Percentiles rank a stretch among this genome's conserved stretches.
Conservation (phyloP, 2,888 invertebrate genomes). For the Cryptus viduatorius region DNA sequence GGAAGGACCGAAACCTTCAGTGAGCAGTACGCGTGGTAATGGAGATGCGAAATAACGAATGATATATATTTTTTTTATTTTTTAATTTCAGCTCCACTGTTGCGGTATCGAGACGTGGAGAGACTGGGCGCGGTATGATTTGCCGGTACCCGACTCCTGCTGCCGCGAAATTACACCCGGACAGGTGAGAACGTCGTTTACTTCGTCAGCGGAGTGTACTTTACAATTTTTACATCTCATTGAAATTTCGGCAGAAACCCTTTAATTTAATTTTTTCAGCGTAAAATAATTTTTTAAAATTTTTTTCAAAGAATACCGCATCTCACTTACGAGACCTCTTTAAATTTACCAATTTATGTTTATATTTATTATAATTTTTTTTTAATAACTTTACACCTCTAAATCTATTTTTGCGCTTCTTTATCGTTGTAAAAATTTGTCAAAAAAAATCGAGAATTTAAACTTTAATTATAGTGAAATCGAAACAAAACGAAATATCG, state of each 20-base stretch:
- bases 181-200: conserved; percentile 83
- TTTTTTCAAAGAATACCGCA: not conserved
- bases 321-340: conserved; percentile 4
- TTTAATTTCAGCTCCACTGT: conserved; percentile 89
- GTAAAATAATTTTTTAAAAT: not conserved
- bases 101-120: conserved; percentile 92
- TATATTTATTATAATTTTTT: too few species aligned
- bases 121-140: conserved; percentile 89
- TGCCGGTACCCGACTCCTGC: conserved; percentile 90
- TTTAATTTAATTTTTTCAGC: not conserved
- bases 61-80: conserved; percentile 39
- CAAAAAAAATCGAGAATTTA: too few species aligned
- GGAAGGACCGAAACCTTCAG: not conserved
- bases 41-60: conserved; percentile 16
- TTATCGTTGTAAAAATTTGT: too few species aligned
- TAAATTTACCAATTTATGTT: not conserved
- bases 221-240: not conserved
- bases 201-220: conserved; percentile 30
- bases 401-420: not conserved
- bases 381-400: not conserved
- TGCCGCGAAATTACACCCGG: conserved; percentile 88
- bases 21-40: not conserved
- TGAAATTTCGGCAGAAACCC: not conserved
- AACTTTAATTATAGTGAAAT: too few species aligned
- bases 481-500: too few species aligned